A percentile compares a stretch with the other conserved stretches of the same genome.
Conservation (phyloP, 2,888 invertebrate genomes). For the Auanema sp. region DNA sequence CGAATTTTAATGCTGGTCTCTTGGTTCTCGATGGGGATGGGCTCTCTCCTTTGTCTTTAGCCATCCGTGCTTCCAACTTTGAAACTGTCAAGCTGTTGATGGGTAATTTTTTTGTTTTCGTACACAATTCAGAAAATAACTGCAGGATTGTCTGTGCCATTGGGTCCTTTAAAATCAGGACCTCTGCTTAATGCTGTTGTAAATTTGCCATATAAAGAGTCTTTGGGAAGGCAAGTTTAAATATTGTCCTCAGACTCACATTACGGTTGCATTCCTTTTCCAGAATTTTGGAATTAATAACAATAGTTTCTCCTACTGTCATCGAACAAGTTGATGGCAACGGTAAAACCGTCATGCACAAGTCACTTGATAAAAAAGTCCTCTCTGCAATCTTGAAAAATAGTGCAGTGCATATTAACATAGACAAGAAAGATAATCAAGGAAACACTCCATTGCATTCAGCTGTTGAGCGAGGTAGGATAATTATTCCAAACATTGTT, state of each 20-base stretch:
- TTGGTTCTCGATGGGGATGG: constrained; percentile 17
- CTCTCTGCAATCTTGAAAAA: constrained; percentile 12
- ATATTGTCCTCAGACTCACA: neutral
- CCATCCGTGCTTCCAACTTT: constrained; percentile 18
- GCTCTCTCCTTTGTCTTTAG: constrained; percentile 16
- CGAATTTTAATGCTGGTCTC: constrained; percentile 17
- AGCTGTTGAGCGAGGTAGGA: constrained; percentile 19
- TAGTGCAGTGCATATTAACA: constrained; percentile 10
- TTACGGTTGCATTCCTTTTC: neutral
- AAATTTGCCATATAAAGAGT: constrained; percentile 11
- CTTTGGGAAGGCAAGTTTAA: constrained; percentile 7
- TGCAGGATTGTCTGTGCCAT: constrained; percentile 17
- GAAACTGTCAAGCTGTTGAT: constrained; percentile 19
- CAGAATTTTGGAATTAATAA: constrained; percentile 19
- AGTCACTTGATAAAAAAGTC: constrained; percentile 16
- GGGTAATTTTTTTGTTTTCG: constrained; percentile 8
- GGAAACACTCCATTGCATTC: constrained; percentile 24
- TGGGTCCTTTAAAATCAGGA: constrained; percentile 18
- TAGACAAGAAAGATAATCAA: constrained; percentile 19
- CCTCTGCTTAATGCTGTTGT: constrained; percentile 21
- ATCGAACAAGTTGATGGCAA: constrained; percentile 18
- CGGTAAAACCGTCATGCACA: constrained; percentile 17
- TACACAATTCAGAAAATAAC: neutral
- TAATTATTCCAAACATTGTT: neutral
- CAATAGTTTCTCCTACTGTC: constrained; percentile 17